phyloP scores from a whole-genome alignment of 2,113 vertebrate genomes.

The Gymnarchus niloticus region DNA sequence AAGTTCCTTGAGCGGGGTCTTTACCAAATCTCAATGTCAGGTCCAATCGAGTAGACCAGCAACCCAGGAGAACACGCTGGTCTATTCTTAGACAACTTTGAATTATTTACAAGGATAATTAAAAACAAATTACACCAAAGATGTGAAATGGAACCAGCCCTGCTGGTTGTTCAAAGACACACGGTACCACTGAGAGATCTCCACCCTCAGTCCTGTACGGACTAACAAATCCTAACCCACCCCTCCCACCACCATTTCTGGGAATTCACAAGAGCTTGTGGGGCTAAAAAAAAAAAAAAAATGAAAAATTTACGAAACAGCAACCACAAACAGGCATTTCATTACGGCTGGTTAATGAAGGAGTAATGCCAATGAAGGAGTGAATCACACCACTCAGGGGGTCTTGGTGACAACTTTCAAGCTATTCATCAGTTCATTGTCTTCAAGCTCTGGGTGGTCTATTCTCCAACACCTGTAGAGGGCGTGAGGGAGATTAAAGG shows the following conservation, averaged over 20 bases:
- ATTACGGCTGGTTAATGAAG: slow-evolving; percentile 36
- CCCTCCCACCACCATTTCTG: not conserved
- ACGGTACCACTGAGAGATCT: slow-evolving; percentile 32
- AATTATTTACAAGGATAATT: slow-evolving; percentile 55
- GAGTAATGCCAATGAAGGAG: not conserved
- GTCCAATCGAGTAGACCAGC: not conserved
- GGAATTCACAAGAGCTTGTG: not conserved
- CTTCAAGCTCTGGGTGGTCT: not conserved
- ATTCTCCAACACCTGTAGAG: slow-evolving; percentile 44
- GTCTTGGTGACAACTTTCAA: slow-evolving; percentile 51
- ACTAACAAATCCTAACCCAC: slow-evolving; percentile 38
- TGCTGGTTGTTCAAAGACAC: slow-evolving; percentile 23
- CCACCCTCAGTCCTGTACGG: slow-evolving; percentile 31
- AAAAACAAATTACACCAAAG: slow-evolving; percentile 52
- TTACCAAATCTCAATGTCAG: not conserved
- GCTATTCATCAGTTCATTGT: not conserved
- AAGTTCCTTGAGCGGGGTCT: not conserved
- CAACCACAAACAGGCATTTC: slow-evolving; percentile 37
- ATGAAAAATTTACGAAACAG: no score
- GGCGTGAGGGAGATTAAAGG: slow-evolving; percentile 62
- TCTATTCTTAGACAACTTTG: slow-evolving; percentile 31
- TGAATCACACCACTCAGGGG: slow-evolving; percentile 49
- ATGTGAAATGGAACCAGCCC: slow-evolving; percentile 34
- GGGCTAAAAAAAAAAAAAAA: no score
- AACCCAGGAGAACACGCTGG: slow-evolving; percentile 16